Evolutionary conservation across 2,888 invertebrate genomes (phyloP).

Genomic region (Bombyx huttoni): DNA sequence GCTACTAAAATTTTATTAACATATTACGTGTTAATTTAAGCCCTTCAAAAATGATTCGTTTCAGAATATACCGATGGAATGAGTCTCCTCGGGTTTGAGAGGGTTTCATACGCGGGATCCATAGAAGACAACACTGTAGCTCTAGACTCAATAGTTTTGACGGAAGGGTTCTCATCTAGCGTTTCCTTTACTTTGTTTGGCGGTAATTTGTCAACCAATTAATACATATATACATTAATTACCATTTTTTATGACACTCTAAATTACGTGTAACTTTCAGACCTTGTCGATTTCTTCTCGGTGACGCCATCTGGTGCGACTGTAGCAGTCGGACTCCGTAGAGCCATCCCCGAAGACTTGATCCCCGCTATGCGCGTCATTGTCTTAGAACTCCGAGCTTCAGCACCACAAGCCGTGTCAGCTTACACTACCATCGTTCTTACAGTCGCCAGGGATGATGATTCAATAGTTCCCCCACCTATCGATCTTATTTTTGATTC

Average conservation of each 20-base stretch:
- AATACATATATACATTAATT: too few relatives aligned
- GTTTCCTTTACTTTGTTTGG: conserved; percentile 12
- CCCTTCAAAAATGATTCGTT: conserved; percentile 4
- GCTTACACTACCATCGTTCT: conserved; percentile 8
- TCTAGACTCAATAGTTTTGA: conserved; percentile 16
- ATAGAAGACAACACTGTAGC: conserved; percentile 9
- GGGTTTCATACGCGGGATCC: conserved; percentile 15
- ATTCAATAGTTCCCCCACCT: background rate
- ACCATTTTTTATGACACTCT: background rate
- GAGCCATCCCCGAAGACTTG: conserved; percentile 6
- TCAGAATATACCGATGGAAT: conserved; percentile 7
- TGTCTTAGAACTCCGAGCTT: conserved; percentile 8
- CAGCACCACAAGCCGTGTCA: conserved; percentile 4
- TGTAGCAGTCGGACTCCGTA: conserved; percentile 6
- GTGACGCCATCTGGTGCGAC: conserved; percentile 3
- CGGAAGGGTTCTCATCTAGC: conserved; percentile 14
- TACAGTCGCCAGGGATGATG: conserved; percentile 1
- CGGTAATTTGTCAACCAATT: background rate
- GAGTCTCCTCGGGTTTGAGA: conserved; percentile 11
- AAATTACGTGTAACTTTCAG: conserved; percentile 4
- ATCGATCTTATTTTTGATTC: conserved; percentile 12
- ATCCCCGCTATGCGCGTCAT: conserved; percentile 12
- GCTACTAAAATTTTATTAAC: background rate
- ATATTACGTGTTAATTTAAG: background rate
- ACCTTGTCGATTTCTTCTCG: conserved; percentile 9